Conservation (phyloP, 2,797 vertebrate genomes). For the Gymnothorax javanicus region DNA sequence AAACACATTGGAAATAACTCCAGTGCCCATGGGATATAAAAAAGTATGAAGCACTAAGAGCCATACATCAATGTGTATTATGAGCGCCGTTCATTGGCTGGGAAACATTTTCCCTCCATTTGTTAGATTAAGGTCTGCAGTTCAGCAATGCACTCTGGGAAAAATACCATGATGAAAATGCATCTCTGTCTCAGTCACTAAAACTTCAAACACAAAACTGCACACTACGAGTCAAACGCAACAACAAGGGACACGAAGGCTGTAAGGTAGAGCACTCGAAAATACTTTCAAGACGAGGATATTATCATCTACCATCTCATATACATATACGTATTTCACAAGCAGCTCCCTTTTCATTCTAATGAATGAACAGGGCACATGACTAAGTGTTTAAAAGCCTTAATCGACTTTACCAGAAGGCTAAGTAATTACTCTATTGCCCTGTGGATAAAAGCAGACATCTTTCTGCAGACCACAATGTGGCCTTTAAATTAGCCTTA, state of each 20-base stretch:
- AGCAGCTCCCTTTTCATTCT: too few species aligned
- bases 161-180: neutral
- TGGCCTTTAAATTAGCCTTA: neutral
- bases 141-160: neutral
- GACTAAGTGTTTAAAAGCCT: neutral
- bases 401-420: neutral
- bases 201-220: neutral
- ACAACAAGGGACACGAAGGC: neutral
- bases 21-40: neutral
- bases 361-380: neutral
- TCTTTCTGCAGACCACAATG: neutral
- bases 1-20: neutral
- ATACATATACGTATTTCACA: neutral
- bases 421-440: neutral
- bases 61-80: neutral
- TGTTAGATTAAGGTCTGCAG: neutral
- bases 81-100: neutral
- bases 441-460: neutral
- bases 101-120: neutral
- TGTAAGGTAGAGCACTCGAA: neutral
- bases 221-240: neutral
- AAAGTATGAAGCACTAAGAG: neutral
- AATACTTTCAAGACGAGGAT: neutral
- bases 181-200: neutral
- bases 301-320: neutral